A percentile compares a stretch with the other conserved stretches of the same genome.
These are phyloP conservation scores for Parnassius mnemosyne DNA, from an alignment of 2,888 invertebrate genomes.

Conservation along the genomic window DNA sequence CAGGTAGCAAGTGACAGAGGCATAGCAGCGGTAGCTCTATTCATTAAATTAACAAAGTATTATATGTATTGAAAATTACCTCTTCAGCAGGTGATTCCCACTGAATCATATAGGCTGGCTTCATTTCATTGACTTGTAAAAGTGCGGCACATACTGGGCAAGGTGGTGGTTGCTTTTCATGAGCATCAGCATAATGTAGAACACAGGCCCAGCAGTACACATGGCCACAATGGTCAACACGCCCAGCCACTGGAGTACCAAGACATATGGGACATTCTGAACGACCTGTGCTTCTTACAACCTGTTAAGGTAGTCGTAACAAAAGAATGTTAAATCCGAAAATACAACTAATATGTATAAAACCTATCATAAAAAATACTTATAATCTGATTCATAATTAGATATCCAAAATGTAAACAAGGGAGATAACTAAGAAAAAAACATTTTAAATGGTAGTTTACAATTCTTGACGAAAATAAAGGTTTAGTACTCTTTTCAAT, in stretches of 20 bases:
- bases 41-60: no score
- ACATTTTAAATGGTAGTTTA: no score
- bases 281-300: conserved; percentile 63
- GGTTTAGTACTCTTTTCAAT: no score
- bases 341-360: background rate
- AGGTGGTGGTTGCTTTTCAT: conserved; percentile 87
- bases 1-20: no score
- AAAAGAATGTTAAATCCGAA: conserved; percentile 1
- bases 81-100: conserved; percentile 65
- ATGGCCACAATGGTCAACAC: conserved; percentile 97
- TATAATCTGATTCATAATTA: background rate
- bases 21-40: no score
- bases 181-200: conserved; percentile 93
- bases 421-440: no score
- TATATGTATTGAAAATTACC: conserved; percentile 39
- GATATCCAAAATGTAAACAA: no score
- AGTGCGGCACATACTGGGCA: conserved; percentile 97
- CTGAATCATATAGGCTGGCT: conserved; percentile 80
- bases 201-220: conserved; percentile 98
- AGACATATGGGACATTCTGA: conserved; percentile 94
- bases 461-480: no score
- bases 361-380: conserved; percentile 17
- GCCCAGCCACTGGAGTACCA: conserved; percentile 91
- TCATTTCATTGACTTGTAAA: conserved; percentile 89
- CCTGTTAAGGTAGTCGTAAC: conserved; percentile 38